Conservation (phyloP, 1,140 invertebrate genomes). For the Neuroterus valhalla region DNA sequence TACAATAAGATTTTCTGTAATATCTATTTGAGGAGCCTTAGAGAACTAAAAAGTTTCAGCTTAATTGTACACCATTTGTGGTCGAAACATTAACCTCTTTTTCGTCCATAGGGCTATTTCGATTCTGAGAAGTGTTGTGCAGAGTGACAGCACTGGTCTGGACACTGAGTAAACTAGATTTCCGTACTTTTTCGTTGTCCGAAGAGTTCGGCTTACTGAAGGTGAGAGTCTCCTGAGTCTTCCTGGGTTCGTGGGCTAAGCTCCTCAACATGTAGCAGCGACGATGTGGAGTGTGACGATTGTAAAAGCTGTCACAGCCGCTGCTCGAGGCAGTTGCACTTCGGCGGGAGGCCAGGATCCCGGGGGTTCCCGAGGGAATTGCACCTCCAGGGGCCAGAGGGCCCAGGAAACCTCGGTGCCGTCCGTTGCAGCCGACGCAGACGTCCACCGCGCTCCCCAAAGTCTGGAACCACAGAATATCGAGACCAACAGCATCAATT, state of each 20-base stretch:
- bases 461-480: constrained; percentile 47
- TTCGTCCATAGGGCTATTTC: background rate
- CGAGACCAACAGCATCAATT: constrained; percentile 40
- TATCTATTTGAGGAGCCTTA: no score
- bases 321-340: constrained; percentile 53
- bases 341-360: background rate
- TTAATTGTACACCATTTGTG: background rate
- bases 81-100: background rate
- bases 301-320: constrained; percentile 64
- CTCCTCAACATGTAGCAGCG: constrained; percentile 62
- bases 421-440: constrained; percentile 47
- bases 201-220: constrained; percentile 15
- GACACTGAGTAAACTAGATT: constrained; percentile 21
- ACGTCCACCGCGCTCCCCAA: constrained; percentile 39
- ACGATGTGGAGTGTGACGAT: constrained; percentile 57
- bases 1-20: no score
- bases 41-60: background rate
- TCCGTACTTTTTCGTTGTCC: constrained; percentile 10
- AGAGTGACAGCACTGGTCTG: background rate
- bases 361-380: background rate
- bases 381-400: background rate
- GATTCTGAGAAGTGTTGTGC: background rate
- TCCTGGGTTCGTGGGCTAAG: constrained; percentile 20
- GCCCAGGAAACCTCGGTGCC: constrained; percentile 8
- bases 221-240: constrained; percentile 1